Evolutionary conservation across 2,113 vertebrate species (phyloP).

Genomic region (Malurus cyaneus): DNA sequence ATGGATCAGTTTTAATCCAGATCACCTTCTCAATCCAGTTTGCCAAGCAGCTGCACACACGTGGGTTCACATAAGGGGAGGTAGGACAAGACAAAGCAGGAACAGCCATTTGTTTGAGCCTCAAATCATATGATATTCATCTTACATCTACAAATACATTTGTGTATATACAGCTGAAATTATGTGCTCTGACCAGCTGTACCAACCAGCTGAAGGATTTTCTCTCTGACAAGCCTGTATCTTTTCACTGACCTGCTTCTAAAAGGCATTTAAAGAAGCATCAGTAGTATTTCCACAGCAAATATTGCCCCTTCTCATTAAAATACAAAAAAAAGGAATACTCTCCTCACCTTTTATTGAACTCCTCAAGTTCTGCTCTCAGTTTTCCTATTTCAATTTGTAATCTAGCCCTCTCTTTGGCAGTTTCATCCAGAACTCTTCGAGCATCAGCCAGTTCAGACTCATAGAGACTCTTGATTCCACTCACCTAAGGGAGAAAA

Average conservation of each 20-base stretch:
- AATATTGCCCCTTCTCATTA: background rate
- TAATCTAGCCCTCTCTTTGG: conserved; percentile 86
- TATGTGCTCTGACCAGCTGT: background rate
- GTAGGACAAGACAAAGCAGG: background rate
- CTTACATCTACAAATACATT: background rate
- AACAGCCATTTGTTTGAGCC: background rate
- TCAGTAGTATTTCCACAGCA: background rate
- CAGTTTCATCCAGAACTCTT: conserved; percentile 91
- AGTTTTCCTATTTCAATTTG: conserved; percentile 94
- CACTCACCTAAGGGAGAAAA: conserved; percentile 78
- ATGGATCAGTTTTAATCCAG: background rate
- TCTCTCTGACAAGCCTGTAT: background rate
- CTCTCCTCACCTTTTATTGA: conserved; percentile 75
- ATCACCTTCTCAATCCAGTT: background rate
- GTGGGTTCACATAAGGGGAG: background rate
- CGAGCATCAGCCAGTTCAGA: conserved; percentile 91
- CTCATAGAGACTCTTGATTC: conserved; percentile 91
- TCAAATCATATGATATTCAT: background rate
- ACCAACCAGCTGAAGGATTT: background rate
- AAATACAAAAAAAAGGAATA: background rate
- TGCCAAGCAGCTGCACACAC: background rate
- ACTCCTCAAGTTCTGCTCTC: conserved; percentile 87
- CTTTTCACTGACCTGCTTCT: background rate
- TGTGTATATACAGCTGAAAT: background rate
- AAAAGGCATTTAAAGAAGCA: background rate